phyloP scores from a whole-genome alignment of 2,113 vertebrate species.

The Seriola aureovittata region DNA sequence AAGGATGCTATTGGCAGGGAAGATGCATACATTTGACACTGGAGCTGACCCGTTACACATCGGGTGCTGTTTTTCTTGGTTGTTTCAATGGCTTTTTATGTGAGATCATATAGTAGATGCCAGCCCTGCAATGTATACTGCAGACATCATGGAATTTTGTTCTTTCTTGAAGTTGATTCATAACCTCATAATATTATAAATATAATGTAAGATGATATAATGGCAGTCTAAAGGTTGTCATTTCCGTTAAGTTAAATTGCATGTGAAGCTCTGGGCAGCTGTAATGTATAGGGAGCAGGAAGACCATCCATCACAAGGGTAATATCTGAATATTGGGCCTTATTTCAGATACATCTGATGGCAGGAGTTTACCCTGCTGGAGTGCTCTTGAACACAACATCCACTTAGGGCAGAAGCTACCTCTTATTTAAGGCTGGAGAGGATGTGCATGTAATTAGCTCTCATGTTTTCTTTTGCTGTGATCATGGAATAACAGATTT shows the following conservation, averaged over 20 bases:
- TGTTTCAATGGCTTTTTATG: constrained; percentile 22
- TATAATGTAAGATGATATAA: neutral
- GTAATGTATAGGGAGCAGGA: neutral
- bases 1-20: constrained; percentile 60
- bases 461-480: neutral
- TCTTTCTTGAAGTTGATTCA: neutral
- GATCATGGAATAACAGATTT: neutral
- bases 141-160: constrained; percentile 19
- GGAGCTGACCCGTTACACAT: constrained; percentile 41
- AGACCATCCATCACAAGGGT: constrained; percentile 10
- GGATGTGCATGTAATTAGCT: neutral
- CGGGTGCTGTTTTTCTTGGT: constrained; percentile 42
- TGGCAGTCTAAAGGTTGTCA: neutral
- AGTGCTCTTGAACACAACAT: neutral
- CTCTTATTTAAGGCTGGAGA: neutral
- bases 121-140: constrained; percentile 14
- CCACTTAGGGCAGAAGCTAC: constrained; percentile 1
- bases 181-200: neutral
- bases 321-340: neutral
- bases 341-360: neutral
- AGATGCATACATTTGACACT: constrained; percentile 57
- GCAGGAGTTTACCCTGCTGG: neutral
- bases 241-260: neutral
- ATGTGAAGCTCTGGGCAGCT: constrained; percentile 5
- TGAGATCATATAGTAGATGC: constrained; percentile 25